These are phyloP conservation scores for Ellobius talpinus DNA, from an alignment of 2,113 vertebrate species.

Conservation along the genomic window DNA sequence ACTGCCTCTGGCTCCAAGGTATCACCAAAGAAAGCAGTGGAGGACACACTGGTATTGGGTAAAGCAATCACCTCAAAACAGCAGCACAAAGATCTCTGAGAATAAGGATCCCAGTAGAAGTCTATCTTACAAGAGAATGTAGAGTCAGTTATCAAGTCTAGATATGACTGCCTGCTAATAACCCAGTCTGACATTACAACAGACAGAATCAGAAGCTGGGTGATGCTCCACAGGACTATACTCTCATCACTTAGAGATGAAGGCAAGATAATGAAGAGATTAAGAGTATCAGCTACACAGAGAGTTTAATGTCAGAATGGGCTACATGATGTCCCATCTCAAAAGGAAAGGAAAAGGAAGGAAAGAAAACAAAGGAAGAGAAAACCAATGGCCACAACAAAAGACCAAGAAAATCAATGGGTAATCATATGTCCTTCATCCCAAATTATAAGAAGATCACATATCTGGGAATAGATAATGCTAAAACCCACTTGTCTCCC, in stretches of 20 bases:
- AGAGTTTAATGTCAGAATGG: background rate
- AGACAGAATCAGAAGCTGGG: too few relatives aligned
- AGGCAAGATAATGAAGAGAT: too few relatives aligned
- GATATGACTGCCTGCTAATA: background rate
- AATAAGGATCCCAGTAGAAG: background rate
- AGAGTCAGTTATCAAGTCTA: background rate
- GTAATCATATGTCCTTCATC: background rate
- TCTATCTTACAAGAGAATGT: background rate
- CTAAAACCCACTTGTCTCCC: background rate
- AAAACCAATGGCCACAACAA: background rate
- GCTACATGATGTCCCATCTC: background rate
- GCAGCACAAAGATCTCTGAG: background rate
- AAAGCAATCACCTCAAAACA: background rate
- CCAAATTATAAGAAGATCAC: background rate
- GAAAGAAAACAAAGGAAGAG: background rate
- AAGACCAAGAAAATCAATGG: background rate
- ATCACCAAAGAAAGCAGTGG: background rate
- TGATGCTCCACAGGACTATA: background rate
- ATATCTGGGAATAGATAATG: background rate
- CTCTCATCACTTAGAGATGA: too few relatives aligned
- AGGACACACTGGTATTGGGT: accelerated
- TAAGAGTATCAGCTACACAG: background rate
- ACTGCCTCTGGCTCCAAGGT: background rate
- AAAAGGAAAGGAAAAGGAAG: background rate
- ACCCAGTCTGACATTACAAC: background rate